phyloP scores from a whole-genome alignment of 2,113 vertebrate genomes.

The Tympanuchus pallidicinctus region DNA sequence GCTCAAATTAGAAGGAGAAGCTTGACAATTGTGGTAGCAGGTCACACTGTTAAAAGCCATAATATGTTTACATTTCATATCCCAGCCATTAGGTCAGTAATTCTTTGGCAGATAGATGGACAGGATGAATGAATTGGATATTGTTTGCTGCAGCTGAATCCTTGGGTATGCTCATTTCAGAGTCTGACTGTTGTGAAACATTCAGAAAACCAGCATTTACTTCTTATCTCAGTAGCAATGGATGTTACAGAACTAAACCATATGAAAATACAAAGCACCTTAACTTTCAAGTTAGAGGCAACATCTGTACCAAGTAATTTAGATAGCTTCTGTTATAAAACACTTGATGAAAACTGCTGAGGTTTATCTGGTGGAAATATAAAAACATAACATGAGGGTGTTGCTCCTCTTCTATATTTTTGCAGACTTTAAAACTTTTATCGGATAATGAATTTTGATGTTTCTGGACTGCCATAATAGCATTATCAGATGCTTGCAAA shows the following conservation, averaged over 20 bases:
- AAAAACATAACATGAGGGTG: not conserved
- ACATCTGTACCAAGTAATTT: not conserved
- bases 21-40: not conserved
- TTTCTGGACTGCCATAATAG: not conserved
- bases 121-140: not conserved
- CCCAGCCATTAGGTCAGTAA: not conserved
- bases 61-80: not conserved
- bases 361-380: not conserved
- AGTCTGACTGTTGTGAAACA: not conserved
- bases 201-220: not conserved
- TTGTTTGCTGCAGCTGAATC: not conserved
- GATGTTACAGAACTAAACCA: not conserved
- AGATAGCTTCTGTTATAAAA: not conserved
- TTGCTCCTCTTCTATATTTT: not conserved
- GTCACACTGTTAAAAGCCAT: not conserved
- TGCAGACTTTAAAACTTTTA: not conserved
- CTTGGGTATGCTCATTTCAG: not conserved
- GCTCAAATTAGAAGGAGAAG: not conserved
- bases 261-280: not conserved
- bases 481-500: not conserved
- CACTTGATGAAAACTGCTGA: not conserved
- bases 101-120: not conserved
- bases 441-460: not conserved
- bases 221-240: not conserved
- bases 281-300: not conserved